Evolutionary conservation across 1,140 invertebrate species (phyloP).

Genomic region (Trichogramma pretiosum): DNA sequence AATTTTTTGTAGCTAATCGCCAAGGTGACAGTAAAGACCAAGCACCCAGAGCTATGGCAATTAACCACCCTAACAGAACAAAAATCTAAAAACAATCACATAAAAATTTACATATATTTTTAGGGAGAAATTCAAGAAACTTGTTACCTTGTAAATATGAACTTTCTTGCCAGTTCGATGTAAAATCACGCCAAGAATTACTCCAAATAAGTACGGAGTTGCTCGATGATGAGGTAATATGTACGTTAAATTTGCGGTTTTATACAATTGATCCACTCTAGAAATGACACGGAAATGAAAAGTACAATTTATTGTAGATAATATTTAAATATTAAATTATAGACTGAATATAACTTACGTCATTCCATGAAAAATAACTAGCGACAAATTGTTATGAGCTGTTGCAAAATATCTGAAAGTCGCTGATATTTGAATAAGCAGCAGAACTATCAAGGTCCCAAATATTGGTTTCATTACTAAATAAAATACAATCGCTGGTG

Average conservation of each 20-base stretch:
- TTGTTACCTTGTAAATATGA: slow-evolving; percentile 38
- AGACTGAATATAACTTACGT: slow-evolving; percentile 44
- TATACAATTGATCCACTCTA: slow-evolving; percentile 58
- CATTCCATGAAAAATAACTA: slow-evolving; percentile 58
- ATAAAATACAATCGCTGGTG: slow-evolving; percentile 61
- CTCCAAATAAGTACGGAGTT: slow-evolving; percentile 57
- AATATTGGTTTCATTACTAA: slow-evolving; percentile 49
- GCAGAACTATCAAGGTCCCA: slow-evolving; percentile 47
- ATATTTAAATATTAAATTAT: slow-evolving; percentile 1
- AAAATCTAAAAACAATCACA: slow-evolving; percentile 38
- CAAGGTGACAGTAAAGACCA: slow-evolving; percentile 54
- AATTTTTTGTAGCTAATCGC: slow-evolving; percentile 49
- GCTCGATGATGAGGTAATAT: slow-evolving; percentile 52
- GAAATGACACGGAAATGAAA: slow-evolving; percentile 21
- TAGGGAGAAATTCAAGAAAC: background rate
- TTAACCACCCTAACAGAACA: slow-evolving; percentile 48
- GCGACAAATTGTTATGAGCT: slow-evolving; percentile 50
- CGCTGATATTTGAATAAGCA: slow-evolving; percentile 49
- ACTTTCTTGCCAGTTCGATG: slow-evolving; percentile 43
- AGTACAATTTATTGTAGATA: slow-evolving; percentile 3
- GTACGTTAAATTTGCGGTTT: slow-evolving; percentile 57
- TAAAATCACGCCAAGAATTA: slow-evolving; percentile 52
- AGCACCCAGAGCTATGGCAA: slow-evolving; percentile 41
- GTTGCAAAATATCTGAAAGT: slow-evolving; percentile 53
- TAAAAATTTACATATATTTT: background rate